A percentile compares a stretch with the other conserved stretches of the same genome.
phyloP scores from a whole-genome alignment of 2,888 invertebrate species.

The Acronicta psi region DNA sequence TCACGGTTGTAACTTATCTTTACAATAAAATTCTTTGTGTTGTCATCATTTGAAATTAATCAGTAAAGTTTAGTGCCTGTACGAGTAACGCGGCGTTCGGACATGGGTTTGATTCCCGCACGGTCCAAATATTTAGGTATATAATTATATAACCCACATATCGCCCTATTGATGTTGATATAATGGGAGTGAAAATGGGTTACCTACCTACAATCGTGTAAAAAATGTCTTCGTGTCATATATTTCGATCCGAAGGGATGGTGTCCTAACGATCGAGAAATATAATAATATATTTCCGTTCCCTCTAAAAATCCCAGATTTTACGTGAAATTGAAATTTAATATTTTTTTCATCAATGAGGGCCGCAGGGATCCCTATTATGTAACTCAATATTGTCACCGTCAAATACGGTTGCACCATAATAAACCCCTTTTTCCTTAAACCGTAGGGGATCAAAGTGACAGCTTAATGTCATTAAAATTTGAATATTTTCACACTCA shows the following conservation, averaged over 20 bases:
- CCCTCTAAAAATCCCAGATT: not conserved
- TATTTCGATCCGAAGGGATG: not conserved
- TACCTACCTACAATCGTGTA: not conserved
- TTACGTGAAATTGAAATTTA: conserved; percentile 10
- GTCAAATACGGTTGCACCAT: conserved; percentile 20
- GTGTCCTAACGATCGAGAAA: not conserved
- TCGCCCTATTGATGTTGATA: too few species aligned
- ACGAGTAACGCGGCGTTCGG: too few species aligned
- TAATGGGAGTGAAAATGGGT: not conserved
- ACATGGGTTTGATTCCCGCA: too few species aligned
- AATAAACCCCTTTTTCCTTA: conserved; percentile 10
- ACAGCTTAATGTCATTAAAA: conserved; percentile 7
- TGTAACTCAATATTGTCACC: conserved; percentile 19
- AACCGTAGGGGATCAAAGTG: conserved; percentile 17
- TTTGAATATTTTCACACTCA: conserved; percentile 2
- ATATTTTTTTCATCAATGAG: conserved; percentile 11
- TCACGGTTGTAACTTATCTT: too few species aligned
- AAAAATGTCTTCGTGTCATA: not conserved
- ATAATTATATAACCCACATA: too few species aligned
- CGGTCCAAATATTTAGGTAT: too few species aligned
- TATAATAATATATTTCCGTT: not conserved
- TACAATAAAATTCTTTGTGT: too few species aligned
- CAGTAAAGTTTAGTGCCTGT: too few species aligned
- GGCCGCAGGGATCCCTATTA: conserved; percentile 5
- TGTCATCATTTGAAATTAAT: too few species aligned